These are phyloP conservation scores for Ictalurus furcatus DNA, from an alignment of 2,113 vertebrate genomes.

Conservation along the genomic window DNA sequence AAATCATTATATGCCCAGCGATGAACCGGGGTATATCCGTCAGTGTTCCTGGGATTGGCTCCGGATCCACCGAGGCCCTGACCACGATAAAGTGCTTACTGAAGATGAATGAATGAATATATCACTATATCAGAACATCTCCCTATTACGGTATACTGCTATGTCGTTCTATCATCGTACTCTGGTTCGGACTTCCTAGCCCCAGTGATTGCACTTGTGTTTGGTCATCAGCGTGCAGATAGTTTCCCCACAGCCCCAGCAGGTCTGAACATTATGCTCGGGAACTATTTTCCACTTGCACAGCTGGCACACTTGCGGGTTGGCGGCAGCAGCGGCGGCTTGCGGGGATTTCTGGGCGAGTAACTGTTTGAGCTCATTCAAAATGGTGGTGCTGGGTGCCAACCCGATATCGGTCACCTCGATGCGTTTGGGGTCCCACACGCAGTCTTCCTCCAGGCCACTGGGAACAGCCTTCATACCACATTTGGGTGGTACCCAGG, in stretches of 20 bases:
- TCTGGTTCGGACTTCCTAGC: not conserved
- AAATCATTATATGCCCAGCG: too few species aligned
- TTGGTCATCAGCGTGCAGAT: constrained; percentile 65
- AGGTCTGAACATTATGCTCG: constrained; percentile 55
- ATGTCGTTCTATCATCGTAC: not conserved
- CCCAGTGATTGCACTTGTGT: constrained; percentile 46
- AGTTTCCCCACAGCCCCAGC: constrained; percentile 68
- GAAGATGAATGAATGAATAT: not conserved
- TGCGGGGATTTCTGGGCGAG: constrained; percentile 34
- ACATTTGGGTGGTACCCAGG: constrained; percentile 69
- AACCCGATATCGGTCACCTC: constrained; percentile 56
- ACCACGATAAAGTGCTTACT: not conserved
- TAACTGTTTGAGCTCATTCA: constrained; percentile 55
- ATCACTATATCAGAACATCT: not conserved
- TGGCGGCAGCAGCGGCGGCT: not conserved
- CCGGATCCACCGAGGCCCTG: not conserved
- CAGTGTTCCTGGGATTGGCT: not conserved
- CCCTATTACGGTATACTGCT: not conserved
- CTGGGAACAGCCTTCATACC: constrained; percentile 63
- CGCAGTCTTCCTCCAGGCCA: constrained; percentile 70
- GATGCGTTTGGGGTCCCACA: constrained; percentile 68
- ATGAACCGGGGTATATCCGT: too few species aligned
- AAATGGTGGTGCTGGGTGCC: constrained; percentile 48
- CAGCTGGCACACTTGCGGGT: constrained; percentile 48
- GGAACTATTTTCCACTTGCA: constrained; percentile 58